Evolutionary conservation across 1,140 invertebrate species (phyloP), one percentile per base, ranked within the genome.

Genomic region (Andricus grossulariae): DNA sequence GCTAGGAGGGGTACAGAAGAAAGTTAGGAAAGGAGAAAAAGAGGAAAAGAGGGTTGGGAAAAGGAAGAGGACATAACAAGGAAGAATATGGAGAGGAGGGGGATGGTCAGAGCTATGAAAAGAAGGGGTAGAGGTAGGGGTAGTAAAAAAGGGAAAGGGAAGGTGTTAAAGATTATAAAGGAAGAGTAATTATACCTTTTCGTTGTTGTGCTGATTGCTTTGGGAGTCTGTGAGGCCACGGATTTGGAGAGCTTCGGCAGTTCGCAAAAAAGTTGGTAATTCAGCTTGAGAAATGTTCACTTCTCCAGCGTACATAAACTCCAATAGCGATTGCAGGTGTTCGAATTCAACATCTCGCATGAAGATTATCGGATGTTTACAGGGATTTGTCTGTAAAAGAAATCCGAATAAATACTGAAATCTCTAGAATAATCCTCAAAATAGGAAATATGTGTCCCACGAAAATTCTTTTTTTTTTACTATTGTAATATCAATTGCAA

Each of bases 221-320:
- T 91, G 90, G 78, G 90, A 91, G 83, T 95, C 94, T 57, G 96
- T 96, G 80, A 98, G 93, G 79, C 97, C 97, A 91, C 97, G 96
- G 81, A 98, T 96, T 92, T 97, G 95, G 82, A 98, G 92, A 81
- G 96, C 92, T 89, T 97, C 96, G 57, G 97, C 97, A 77, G 96
- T 97, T 85, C 96, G 94, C 78, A 98, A 91, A 92, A 98, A 97
- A 15, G 96, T 95, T 82, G 96, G 94, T 83, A 98, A 91, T 86
- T 97, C 96, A 78, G 96, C 96, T 88, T 97, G 96, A 80, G 96
- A 95, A 73, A 98, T 96, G 89, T 97, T 97, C 11, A 98, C 97
- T 91, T 98, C 97, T 74, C 97, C 97, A 88, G 94, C 93, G 87
- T 97, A 97, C 94, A 97, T 96, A 88, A 96, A 97, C 87, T 96